Conservation (phyloP, 2,113 vertebrate species). For the Propithecus coquereli region DNA sequence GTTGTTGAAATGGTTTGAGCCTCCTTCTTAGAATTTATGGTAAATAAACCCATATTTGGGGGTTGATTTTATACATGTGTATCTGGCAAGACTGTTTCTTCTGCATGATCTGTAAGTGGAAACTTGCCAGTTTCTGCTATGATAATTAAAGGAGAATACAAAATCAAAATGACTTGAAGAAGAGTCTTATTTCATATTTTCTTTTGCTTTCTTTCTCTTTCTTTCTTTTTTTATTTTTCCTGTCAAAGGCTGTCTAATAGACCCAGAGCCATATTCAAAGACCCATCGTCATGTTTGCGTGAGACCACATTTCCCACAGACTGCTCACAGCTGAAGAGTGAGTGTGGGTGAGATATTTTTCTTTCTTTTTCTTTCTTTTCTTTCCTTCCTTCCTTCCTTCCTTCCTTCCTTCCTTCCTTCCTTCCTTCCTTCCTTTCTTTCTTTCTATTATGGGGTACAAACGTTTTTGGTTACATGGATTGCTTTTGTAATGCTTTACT, state of each 20-base stretch:
- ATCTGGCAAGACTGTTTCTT: not conserved
- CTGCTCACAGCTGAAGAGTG: not conserved
- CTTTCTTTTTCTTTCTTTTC: too few relatives aligned
- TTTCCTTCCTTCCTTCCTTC: too few relatives aligned
- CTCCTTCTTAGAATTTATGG: not conserved
- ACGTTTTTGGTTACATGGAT: too few relatives aligned
- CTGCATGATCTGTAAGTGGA: not conserved
- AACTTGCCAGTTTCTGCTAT: not conserved
- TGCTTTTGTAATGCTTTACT: too few relatives aligned
- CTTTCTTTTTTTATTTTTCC: too few relatives aligned
- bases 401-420: too few relatives aligned
- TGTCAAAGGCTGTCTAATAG: not conserved
- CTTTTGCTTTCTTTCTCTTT: not conserved
- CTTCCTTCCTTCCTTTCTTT: too few relatives aligned
- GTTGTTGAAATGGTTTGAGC: not conserved
- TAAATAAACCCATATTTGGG: not conserved
- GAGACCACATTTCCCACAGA: not conserved
- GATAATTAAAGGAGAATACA: not conserved
- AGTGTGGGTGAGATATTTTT: too few relatives aligned
- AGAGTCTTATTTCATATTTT: not conserved
- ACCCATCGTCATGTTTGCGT: too few relatives aligned
- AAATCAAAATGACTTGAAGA: not conserved
- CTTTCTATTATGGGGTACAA: too few relatives aligned
- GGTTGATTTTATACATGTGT: not conserved
- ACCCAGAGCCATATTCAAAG: not conserved